Evolutionary conservation across 2,113 vertebrate species (phyloP), one percentile per base, ranked within the genome.

Genomic region (Rhinolophus ferrumequinum): DNA sequence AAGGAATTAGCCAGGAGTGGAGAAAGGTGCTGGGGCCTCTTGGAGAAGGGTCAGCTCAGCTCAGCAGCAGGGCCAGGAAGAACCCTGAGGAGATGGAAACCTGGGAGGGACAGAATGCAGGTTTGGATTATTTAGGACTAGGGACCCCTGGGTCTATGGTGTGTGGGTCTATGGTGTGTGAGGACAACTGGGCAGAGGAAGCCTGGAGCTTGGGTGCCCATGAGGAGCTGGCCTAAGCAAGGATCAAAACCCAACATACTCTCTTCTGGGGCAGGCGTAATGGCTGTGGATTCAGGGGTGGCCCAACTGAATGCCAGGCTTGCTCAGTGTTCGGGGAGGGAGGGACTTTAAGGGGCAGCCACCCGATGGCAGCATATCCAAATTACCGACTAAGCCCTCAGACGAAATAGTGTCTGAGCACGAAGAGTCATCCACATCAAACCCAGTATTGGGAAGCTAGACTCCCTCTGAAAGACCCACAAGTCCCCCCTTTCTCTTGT

Each of bases 361-460:
- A 93, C 93, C 96, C 97, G 82, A 96, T 93, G 97, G 95, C 72
- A 66, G 89, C 38, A 69, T 60, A 84, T 93, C 85, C 87, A 73
- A 96, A 91, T 96, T 79, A 91, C 92, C 52, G 3, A 75, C 88
- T 22, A 89, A 86, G 66, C 14, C 52, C 22, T 50, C 3, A 0
- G 30, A 47, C 9, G 47, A 69, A 56, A 6, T 0, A 11, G 44
- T 13, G 11, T 35, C 72, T n/a, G 35, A 35, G 11, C 38, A 4
- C 16, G 12, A 30, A 35, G n/a, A 50, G 4, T 2, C 3, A 14
- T 24, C 52, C 47, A 5, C 0, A 3, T 18, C 24, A 16, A 30
- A 30, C 3, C 72, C 5, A 33, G 50, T 2, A 6, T 28, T 24
- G 15, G 75, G 87, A 16, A 58, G 33, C 33, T 24, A 24, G 79